Base-by-base conservation (phyloP, 2,888 invertebrate genomes). In the Timema cristinae region DNA sequence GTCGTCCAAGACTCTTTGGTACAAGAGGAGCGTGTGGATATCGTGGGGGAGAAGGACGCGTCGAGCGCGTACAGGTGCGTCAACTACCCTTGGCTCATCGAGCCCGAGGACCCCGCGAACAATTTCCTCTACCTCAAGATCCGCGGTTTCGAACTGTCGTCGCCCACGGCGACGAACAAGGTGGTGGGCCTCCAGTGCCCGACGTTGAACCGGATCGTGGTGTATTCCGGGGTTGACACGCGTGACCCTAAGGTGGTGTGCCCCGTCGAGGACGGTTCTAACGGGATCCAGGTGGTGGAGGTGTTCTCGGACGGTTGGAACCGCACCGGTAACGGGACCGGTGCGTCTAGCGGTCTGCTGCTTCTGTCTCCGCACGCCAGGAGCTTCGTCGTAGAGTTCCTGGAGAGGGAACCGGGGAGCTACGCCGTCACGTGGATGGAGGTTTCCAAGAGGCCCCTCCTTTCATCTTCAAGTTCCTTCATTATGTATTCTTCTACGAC, bases 371-470 rank as follows among this genome's bases (percentile, higher is more conserved):
- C 87, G 61, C 86, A 88, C 77, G 88, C 90, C 9, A 83, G 90
- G 74, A 91, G 91, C 79, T 91, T 90, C 77, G 88, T 91, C 66
- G 87, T 92, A 68, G 91, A 92, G 81, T 91, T 92, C 80, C 81
- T 91, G 51, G 91, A 91, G 79, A 86, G 88, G 68, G 91, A 92
- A 79, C 87, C 88, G 15, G 91, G 91, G 0, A 89, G 87, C 80
- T 92, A 92, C 81, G 86, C 87, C 56, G 89, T 92, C 67, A 90
- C 89, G 77, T 92, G 92, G 92, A 90, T 92, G 83, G 91, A 92
- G 77, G 87, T 92, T 50, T 90, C 90, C 75, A 92, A 80, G 72
- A 75, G 79, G 63, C 79, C 80, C 13, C 77, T 76, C 7, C 77
- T 78, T 16, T 77, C 79, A 52, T 71, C 77, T 88, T 79, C 87